Evolutionary conservation across 2,888 invertebrate genomes (phyloP).

Genomic region (Thysanoteuthis rhombus): DNA sequence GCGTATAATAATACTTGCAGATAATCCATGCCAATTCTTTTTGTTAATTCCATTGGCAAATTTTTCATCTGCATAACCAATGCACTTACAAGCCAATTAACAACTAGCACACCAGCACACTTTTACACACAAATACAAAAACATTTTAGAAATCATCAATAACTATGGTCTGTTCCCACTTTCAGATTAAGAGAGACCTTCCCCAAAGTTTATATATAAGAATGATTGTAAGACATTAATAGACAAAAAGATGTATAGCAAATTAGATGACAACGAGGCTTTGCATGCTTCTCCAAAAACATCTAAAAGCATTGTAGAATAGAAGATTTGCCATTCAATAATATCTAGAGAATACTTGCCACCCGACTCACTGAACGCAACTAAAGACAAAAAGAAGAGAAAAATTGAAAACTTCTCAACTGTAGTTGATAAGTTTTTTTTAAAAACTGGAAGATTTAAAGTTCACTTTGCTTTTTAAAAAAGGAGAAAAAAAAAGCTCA

Average conservation of each 20-base stretch:
- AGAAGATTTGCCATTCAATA: background rate
- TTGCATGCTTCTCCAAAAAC: background rate
- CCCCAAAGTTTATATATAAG: background rate
- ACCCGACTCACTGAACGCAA: background rate
- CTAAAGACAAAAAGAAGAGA: background rate
- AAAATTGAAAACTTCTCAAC: background rate
- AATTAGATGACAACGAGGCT: background rate
- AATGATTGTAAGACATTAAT: background rate
- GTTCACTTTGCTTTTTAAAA: no score
- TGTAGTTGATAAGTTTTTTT: no score
- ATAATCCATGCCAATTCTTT: no score
- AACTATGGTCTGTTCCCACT: background rate
- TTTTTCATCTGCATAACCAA: background rate
- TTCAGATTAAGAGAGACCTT: background rate
- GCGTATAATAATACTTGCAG: no score
- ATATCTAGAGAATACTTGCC: background rate
- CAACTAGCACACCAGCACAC: background rate
- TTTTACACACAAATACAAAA: background rate
- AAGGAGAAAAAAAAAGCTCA: no score
- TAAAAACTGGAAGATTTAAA: no score
- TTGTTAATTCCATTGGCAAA: no score
- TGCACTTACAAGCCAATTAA: background rate
- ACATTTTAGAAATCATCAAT: background rate
- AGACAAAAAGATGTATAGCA: background rate
- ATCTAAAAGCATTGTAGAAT: background rate